Evolutionary conservation across 2,888 invertebrate genomes (phyloP).

Genomic region (Rotaria macrura): DNA sequence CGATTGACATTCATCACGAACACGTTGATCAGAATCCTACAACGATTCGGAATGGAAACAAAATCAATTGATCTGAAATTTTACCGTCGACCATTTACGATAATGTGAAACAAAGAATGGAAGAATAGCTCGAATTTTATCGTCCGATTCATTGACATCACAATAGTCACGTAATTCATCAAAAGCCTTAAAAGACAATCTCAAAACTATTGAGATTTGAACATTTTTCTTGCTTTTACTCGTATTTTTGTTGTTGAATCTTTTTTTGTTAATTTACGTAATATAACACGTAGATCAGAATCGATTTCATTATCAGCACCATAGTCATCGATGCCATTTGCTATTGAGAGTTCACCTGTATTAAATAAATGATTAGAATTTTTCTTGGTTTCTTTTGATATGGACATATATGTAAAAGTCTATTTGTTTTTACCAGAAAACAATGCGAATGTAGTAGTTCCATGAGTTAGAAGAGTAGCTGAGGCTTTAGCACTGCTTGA

Average conservation of each 20-base stretch:
- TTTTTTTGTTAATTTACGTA: slow-evolving; percentile 78
- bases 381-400: not conserved
- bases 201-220: not conserved
- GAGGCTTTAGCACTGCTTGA: not conserved
- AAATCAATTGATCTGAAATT: not conserved
- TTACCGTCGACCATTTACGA: slow-evolving; percentile 10
- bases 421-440: slow-evolving; percentile 17
- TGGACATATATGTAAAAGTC: too few species aligned
- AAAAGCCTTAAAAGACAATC: slow-evolving; percentile 4
- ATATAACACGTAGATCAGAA: slow-evolving; percentile 64
- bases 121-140: not conserved
- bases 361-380: not conserved
- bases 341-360: not conserved
- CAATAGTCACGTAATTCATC: slow-evolving; percentile 20
- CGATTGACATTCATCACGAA: slow-evolving; percentile 65
- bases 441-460: not conserved
- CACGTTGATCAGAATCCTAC: slow-evolving; percentile 67
- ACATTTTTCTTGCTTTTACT: slow-evolving; percentile 51
- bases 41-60: too few species aligned
- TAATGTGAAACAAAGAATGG: not conserved
- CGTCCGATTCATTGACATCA: not conserved
- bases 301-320: slow-evolving; percentile 59
- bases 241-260: slow-evolving; percentile 78
- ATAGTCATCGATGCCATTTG: not conserved
- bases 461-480: not conserved